phyloP scores from a whole-genome alignment of 2,888 invertebrate species.

The Caenorhabditis afra region DNA sequence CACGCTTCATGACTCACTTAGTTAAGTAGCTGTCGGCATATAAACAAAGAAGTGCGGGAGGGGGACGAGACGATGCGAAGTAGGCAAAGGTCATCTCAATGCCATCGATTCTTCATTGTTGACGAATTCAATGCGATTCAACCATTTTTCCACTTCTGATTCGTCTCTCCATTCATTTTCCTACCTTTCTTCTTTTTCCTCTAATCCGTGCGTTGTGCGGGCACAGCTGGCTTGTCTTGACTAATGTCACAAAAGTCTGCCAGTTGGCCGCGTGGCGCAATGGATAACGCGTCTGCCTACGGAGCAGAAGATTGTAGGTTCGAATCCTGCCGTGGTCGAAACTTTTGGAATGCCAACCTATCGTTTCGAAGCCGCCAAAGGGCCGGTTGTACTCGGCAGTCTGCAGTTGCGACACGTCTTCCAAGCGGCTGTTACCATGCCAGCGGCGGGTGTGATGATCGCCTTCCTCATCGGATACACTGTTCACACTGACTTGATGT shows the following conservation, averaged over 20 bases:
- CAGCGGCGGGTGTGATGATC: conserved; percentile 25
- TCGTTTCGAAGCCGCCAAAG: conserved; percentile 39
- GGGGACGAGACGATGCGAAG: conserved; percentile 24
- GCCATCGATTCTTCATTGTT: conserved; percentile 46
- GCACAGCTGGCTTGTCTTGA: background rate
- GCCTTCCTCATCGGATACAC: conserved; percentile 66
- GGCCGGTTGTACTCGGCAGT: conserved; percentile 26
- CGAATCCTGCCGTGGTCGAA: conserved; percentile 80
- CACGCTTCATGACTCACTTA: conserved; percentile 2
- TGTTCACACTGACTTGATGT: conserved; percentile 55
- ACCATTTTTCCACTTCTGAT: background rate
- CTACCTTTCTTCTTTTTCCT: background rate
- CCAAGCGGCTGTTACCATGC: conserved; percentile 37
- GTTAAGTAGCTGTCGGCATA: conserved; percentile 40
- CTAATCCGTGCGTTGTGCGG: background rate
- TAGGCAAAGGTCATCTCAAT: conserved; percentile 53
- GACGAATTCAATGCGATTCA: background rate
- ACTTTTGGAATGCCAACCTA: conserved; percentile 33
- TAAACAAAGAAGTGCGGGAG: conserved; percentile 35
- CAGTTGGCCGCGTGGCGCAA: conserved; percentile 72
- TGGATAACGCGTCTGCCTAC: conserved; percentile 81
- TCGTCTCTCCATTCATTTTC: background rate
- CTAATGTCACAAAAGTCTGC: too few relatives aligned
- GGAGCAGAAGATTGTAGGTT: conserved; percentile 81
- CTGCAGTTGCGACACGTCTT: conserved; percentile 24